Base-by-base conservation (phyloP, 2,113 vertebrate genomes). In the Platysteira castanea region DNA sequence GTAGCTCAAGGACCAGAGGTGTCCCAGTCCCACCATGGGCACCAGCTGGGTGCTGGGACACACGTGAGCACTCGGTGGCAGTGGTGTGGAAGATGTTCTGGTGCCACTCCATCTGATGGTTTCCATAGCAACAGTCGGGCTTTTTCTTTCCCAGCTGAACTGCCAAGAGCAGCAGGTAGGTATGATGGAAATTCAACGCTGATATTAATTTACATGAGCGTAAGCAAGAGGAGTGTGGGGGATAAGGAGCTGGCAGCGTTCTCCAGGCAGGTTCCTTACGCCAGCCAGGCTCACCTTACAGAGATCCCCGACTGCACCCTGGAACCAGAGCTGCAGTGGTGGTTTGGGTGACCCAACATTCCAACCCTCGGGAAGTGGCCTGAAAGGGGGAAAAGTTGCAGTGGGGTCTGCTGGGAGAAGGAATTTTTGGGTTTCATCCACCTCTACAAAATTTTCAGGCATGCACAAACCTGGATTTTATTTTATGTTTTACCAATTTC, bases 321-420 rank as follows among this genome's bases (percentile, higher is more conserved):
- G 56, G 56, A 80, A 37, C 24, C 0, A 13, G 86, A 75, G 39
- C 84, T 39, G 75, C 3, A 4, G 15, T 0, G 0, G 16, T 14
- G 7, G 15, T 11, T 17, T 53, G 15, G 39, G 37, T 46, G 64
- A 86, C 47, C 56, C 1, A 8, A 17, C 31, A 30, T 21, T 35
- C 24, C 33, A 21, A 4, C 20, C 35, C 41, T 22, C 0, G 0
- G n/a, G 30, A 79, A 47, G 33, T 0, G 0, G 22, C 53, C 6
- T 24, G 52, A 37, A 53, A 87, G 33, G 22, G 46, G 19, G 26
- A n/a, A 71, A 71, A 54, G 35, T 16, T 19, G 22, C 61, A 5
- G 1, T 15, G 18, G 6, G 76, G 11, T 41, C 59, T 14, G 54
- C 49, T 7, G 3, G 21, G 30, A 63, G 22, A 73, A 87, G 54